Evolutionary conservation across 1,140 invertebrate species (phyloP), one percentile per base, ranked within the genome.

Genomic region (Drosophila sucinea): DNA sequence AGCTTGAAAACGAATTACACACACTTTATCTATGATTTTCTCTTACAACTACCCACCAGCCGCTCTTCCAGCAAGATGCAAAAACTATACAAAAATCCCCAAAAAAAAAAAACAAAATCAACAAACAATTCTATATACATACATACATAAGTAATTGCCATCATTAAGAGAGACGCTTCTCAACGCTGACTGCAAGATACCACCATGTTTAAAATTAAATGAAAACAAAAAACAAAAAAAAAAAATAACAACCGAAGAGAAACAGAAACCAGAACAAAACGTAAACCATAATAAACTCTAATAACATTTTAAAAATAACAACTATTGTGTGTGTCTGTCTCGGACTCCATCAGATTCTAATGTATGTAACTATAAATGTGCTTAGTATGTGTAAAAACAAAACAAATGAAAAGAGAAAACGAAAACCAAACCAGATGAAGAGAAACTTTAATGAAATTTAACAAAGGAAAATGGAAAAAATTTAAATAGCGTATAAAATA

Each of bases 141-240:
- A 60, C 38, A 68, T 55, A 68, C 56, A 71, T 27, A 32, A 63
- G 60, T 74, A 38, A 72, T 90, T 83, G 82, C 82, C 81, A 90
- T 86, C 78, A 90, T 77, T 83, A 78, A 58, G 79, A 85, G 84
- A 86, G 79, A 89, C 75, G 69, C 81, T 83, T 90, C 87, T 84
- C 79, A 90, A 91, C 90, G 90, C 90, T 91, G 90, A 91, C 90
- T 91, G 90, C 90, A 91, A 79, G 86, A 84, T 91, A 91, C 90
- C 90, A 91, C 90, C 90, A 91, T 85, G 77, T 81, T 85, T 71
- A 87, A 87, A 75, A 79, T 71, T 77, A 75, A 56, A 57, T 54
- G 56, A 65, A 79, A 44, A 61, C 62, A 67, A 74, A 69, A 38
- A 64, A 85, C 30, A 69, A 70, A 51, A 70, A 30, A 77, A 70